These are phyloP conservation scores for Drosophila biarmipes DNA, from an alignment of 1,140 invertebrate species.

Conservation along the genomic window DNA sequence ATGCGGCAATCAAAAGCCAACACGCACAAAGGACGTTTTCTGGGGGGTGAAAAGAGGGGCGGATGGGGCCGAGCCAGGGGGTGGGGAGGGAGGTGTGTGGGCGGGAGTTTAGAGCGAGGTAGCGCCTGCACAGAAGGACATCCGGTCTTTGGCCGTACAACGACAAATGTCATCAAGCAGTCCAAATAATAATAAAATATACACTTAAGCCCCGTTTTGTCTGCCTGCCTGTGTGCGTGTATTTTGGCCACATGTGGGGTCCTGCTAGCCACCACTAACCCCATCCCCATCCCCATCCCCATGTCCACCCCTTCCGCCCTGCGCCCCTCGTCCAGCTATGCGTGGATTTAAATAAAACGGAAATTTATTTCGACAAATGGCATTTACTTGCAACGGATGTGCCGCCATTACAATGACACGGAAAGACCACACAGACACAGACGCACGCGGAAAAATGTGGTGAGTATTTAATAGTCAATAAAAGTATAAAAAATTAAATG, in stretches of 20 bases:
- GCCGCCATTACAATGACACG: slow-evolving; percentile 80
- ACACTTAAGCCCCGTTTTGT: slow-evolving; percentile 79
- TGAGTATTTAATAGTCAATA: neutral
- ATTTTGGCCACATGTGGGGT: slow-evolving; percentile 31
- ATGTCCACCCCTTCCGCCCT: no score
- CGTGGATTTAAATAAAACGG: slow-evolving; percentile 83
- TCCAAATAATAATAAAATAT: slow-evolving; percentile 83
- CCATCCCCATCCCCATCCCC: no score
- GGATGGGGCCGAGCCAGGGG: neutral
- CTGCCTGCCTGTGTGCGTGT: slow-evolving; percentile 41
- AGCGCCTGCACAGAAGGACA: slow-evolving; percentile 52
- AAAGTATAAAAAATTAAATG: no score
- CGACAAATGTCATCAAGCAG: slow-evolving; percentile 81
- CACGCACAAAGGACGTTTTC: slow-evolving; percentile 24
- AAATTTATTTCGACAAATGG: slow-evolving; percentile 83
- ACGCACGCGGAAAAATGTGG: neutral
- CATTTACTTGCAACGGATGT: slow-evolving; percentile 83
- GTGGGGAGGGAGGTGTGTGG: neutral
- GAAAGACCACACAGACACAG: slow-evolving; percentile 60
- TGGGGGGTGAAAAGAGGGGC: neutral
- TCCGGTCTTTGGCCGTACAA: slow-evolving; percentile 71
- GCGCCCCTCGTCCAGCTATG: slow-evolving; percentile 25
- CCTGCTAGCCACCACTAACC: slow-evolving; percentile 13
- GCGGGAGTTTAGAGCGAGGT: slow-evolving; percentile 18
- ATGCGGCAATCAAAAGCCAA: slow-evolving; percentile 78